Evolutionary conservation across 2,797 vertebrate species (phyloP).

Genomic region (Acridotheres tristis): DNA sequence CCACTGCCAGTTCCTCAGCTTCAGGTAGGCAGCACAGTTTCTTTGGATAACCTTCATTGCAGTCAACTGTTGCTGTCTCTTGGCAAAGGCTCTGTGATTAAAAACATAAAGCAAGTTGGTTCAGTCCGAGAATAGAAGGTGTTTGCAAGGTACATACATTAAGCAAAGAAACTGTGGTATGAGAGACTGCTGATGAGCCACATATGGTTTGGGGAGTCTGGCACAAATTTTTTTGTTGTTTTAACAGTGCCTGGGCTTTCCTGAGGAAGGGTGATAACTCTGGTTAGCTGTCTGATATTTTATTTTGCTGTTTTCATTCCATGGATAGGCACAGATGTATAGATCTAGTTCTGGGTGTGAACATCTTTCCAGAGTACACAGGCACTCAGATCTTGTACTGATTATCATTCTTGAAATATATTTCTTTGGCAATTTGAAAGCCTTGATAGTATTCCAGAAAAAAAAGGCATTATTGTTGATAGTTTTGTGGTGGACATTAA

Average conservation of each 20-base stretch:
- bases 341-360: neutral
- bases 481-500: neutral
- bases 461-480: neutral
- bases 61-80: conserved; percentile 93
- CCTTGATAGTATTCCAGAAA: neutral
- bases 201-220: neutral
- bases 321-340: neutral
- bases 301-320: neutral
- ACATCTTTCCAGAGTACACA: neutral
- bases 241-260: neutral
- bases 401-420: neutral
- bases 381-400: neutral
- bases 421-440: neutral
- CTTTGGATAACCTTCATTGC: conserved; percentile 98
- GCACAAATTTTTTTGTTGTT: neutral
- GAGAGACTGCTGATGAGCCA: neutral
- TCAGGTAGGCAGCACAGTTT: conserved; percentile 97
- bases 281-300: neutral
- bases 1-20: conserved; percentile 98
- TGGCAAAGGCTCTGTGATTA: conserved; percentile 88
- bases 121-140: neutral
- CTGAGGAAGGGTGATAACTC: neutral
- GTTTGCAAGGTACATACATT: neutral
- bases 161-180: neutral
- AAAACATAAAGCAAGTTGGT: neutral